Base-by-base conservation (phyloP, 2,113 vertebrate species). In the Bombycilla garrulus region DNA sequence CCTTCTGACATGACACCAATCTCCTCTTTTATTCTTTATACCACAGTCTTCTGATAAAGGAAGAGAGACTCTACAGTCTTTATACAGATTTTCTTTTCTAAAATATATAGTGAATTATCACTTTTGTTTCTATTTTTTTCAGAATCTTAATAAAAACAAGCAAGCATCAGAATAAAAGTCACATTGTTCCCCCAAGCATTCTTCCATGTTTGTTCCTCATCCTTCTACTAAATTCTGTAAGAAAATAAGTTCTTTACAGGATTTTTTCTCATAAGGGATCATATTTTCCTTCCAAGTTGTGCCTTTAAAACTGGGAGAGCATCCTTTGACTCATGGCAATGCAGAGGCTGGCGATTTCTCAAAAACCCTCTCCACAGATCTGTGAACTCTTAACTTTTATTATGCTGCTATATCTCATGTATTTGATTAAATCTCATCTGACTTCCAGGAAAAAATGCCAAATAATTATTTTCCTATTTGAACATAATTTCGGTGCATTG, bases 131-230 rank as follows among this genome's bases (percentile, higher is more conserved):
- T 51, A 18, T 3, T 47, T 61, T 62, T 79, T 31, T 45, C 21
- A n/a, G n/a, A 36, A 56, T 64, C 48, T 67, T 79, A 36, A 60
- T 40, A 51, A 57, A 91, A 54, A 72, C 11, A 61, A 78, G 13
- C 24, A 79, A 87, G 15, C 10, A 50, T n/a, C 42, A 70, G 19
- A 78, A 67, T 42, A 40, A 31, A n/a, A 70, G n/a, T 38, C 20
- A 31, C 4, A 33, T 23, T 54, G 12, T 21, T 72, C 29, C 44
- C 66, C 31, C 11, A 87, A 78, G 38, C 6, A 6, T 67, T 78
- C 12, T 33, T 90, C 48, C 5, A 4, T 0, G 0, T 76, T 76
- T 31, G 19, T 51, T 67, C 35, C 23, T 87, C 10, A 36, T 57
- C 35, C 23, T 81, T 84, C 33, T 50, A 53, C 15, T 66, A 70